phyloP scores from a whole-genome alignment of 2,113 vertebrate species.

The Petrocephalus microphthalmus region DNA sequence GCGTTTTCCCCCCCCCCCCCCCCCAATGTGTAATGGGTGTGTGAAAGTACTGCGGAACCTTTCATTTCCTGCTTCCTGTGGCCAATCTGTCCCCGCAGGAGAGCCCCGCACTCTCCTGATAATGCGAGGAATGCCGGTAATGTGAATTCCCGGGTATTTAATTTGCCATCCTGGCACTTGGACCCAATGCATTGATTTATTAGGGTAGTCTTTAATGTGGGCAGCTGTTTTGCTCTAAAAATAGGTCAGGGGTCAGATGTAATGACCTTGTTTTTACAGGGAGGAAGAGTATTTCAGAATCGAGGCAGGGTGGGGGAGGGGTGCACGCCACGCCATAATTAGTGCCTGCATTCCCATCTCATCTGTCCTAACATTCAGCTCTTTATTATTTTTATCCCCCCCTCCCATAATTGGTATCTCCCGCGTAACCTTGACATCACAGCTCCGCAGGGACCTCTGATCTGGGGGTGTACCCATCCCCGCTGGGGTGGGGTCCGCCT shows the following conservation, averaged over 20 bases:
- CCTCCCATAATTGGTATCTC: neutral
- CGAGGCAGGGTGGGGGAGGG: neutral
- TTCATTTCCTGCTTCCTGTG: constrained; percentile 21
- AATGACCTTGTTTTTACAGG: constrained; percentile 29
- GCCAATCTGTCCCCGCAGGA: neutral
- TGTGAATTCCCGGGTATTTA: constrained; percentile 28
- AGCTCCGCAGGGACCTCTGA: neutral
- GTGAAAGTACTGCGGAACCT: neutral
- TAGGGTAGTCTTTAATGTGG: constrained; percentile 25
- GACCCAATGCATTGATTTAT: constrained; percentile 23
- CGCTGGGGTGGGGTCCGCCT: neutral
- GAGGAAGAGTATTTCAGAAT: constrained; percentile 5
- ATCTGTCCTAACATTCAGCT: neutral
- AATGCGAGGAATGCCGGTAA: constrained; percentile 26
- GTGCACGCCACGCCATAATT: neutral
- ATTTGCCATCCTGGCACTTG: constrained; percentile 21
- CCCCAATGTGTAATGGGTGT: neutral
- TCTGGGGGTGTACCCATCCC: neutral
- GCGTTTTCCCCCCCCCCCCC: too few species aligned
- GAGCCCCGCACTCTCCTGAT: constrained; percentile 5
- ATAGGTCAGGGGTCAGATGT: constrained; percentile 32
- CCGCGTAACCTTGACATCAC: neutral
- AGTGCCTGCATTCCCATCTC: neutral
- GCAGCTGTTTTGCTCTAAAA: constrained; percentile 31
- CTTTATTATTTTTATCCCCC: neutral